These are phyloP conservation scores for Cnemophilus loriae DNA, from an alignment of 2,113 vertebrate genomes.

Conservation along the genomic window DNA sequence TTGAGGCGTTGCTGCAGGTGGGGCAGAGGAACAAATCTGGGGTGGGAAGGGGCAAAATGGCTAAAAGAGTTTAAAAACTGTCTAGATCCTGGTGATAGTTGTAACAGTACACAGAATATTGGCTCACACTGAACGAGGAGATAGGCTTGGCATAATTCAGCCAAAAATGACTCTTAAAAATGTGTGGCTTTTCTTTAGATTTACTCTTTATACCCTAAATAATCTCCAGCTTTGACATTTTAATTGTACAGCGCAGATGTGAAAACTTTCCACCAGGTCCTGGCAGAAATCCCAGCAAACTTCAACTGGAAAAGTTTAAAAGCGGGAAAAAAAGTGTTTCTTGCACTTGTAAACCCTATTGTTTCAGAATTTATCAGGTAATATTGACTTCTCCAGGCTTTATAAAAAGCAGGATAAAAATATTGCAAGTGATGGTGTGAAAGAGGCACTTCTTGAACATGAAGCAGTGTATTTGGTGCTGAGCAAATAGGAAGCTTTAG, in stretches of 20 bases:
- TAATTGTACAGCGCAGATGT: constrained; percentile 50
- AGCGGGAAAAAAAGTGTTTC: neutral
- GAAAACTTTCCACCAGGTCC: constrained; percentile 40
- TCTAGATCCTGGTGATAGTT: neutral
- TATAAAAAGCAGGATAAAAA: neutral
- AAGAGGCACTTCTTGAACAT: neutral
- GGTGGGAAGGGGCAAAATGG: neutral
- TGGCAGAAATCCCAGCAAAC: constrained; percentile 49
- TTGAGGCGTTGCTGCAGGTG: accelerated
- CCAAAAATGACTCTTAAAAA: neutral
- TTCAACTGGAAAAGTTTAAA: constrained; percentile 7
- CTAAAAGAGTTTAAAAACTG: neutral
- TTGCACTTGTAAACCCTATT: constrained; percentile 49
- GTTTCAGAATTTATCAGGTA: constrained; percentile 33
- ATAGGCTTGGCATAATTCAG: constrained; percentile 1
- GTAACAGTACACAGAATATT: neutral
- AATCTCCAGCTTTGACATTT: constrained; percentile 49
- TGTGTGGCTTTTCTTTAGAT: constrained; percentile 33
- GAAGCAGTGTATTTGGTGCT: neutral
- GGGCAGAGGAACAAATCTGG: neutral
- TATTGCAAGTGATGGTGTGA: neutral
- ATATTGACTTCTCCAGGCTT: neutral
- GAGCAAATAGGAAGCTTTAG: neutral
- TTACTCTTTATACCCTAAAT: constrained; percentile 30
- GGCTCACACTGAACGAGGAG: neutral